A percentile compares a stretch with the other conserved stretches of the same genome.
phyloP scores from a whole-genome alignment of 2,797 vertebrate species.

The Sebastes kiyomatsui region DNA sequence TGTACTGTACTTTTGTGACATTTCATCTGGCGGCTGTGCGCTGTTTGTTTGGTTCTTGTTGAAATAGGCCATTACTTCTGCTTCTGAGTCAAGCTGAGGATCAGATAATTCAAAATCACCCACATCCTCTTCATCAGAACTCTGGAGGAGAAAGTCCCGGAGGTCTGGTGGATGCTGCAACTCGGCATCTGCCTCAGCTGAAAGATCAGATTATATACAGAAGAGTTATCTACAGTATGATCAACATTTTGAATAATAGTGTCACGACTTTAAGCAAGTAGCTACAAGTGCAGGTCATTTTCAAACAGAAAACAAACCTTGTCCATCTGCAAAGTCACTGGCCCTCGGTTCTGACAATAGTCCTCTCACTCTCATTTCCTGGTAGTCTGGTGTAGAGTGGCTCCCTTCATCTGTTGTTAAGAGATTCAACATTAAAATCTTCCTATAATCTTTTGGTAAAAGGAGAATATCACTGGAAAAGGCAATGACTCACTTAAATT shows the following conservation, averaged over 20 bases:
- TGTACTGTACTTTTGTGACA: conserved; percentile 55
- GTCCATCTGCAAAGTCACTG: conserved; percentile 52
- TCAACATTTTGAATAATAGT: background rate
- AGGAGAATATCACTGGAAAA: background rate
- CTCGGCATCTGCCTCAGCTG: conserved; percentile 57
- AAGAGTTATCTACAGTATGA: background rate
- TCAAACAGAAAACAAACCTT: conserved; percentile 65
- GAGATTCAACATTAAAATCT: conserved; percentile 10
- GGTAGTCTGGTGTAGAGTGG: conserved; percentile 54
- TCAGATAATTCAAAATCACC: conserved; percentile 57
- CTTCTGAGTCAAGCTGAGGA: conserved; percentile 75
- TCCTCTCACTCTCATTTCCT: conserved; percentile 46
- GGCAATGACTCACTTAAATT: conserved; percentile 42
- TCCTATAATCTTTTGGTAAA: background rate
- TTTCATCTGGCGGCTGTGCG: conserved; percentile 6
- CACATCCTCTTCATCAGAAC: conserved; percentile 74
- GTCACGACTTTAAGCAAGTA: background rate
- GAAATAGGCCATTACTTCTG: conserved; percentile 77
- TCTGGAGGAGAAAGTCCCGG: conserved; percentile 77
- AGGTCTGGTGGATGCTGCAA: conserved; percentile 66
- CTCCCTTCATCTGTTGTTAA: conserved; percentile 55
- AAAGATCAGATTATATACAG: conserved; percentile 2
- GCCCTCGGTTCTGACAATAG: conserved; percentile 50
- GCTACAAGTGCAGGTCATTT: background rate
- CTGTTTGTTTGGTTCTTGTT: conserved; percentile 38